Evolutionary conservation across 2,113 vertebrate genomes (phyloP).

Genomic region (Sylvia atricapilla): DNA sequence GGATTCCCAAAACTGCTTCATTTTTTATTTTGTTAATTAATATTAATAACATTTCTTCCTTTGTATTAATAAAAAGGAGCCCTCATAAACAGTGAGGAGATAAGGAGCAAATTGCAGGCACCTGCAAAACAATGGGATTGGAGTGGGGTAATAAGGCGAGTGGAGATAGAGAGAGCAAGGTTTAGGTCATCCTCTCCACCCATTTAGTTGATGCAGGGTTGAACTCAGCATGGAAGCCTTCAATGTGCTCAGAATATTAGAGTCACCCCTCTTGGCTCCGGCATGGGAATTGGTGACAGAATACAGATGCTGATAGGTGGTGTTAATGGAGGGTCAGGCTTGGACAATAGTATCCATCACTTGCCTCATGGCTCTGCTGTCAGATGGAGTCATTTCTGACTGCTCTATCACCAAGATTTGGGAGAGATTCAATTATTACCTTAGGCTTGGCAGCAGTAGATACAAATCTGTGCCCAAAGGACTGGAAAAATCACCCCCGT

Average conservation of each 20-base stretch:
- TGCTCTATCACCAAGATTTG: constrained; percentile 82
- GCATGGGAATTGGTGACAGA: constrained; percentile 81
- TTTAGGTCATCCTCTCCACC: constrained; percentile 72
- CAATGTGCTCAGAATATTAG: constrained; percentile 79
- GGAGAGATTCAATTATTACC: constrained; percentile 85
- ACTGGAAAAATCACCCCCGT: neutral
- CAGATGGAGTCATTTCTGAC: constrained; percentile 81
- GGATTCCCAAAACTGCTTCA: constrained; percentile 74
- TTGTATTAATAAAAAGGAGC: constrained; percentile 76
- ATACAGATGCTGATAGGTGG: constrained; percentile 90
- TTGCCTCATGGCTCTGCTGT: constrained; percentile 85
- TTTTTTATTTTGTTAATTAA: constrained; percentile 81
- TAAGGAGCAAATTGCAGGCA: constrained; percentile 87
- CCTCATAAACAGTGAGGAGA: constrained; percentile 76
- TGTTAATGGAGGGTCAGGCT: constrained; percentile 92
- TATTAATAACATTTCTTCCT: constrained; percentile 80
- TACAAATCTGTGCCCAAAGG: constrained; percentile 55
- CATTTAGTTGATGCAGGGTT: constrained; percentile 73
- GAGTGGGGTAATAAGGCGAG: constrained; percentile 74
- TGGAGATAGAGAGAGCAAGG: constrained; percentile 65
- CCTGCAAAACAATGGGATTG: constrained; percentile 81
- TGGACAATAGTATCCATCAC: constrained; percentile 91
- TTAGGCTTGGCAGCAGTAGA: constrained; percentile 76
- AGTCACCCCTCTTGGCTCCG: constrained; percentile 80
- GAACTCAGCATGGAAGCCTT: constrained; percentile 74